A percentile compares a stretch with the other conserved stretches of the same genome.
Evolutionary conservation across 2,113 vertebrate genomes (phyloP).

Genomic region (Dendropsophus ebraccatus): DNA sequence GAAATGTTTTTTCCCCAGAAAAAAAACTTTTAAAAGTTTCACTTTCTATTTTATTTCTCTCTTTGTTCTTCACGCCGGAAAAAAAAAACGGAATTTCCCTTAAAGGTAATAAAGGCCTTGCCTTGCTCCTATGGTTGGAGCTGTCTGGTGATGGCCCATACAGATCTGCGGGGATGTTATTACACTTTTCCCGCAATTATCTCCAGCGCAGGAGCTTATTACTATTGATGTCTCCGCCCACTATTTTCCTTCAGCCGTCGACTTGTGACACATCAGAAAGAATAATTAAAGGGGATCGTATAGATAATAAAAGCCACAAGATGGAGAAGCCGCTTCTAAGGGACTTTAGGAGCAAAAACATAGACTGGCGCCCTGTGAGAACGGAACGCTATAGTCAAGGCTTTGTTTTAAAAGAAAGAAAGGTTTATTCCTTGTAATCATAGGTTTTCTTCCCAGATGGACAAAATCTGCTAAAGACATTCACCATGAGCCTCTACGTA

Average conservation of each 20-base stretch:
- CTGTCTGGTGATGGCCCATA: slow-evolving; percentile 4
- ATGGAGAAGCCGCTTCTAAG: slow-evolving; percentile 16
- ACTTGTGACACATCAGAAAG: slow-evolving; percentile 35
- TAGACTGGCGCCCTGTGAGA: slow-evolving; percentile 23
- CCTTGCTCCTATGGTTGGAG: background rate
- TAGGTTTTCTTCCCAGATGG: slow-evolving; percentile 38
- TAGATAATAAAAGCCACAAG: slow-evolving; percentile 34
- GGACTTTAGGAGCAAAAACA: slow-evolving; percentile 24
- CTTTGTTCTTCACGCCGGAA: background rate
- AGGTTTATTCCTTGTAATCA: slow-evolving; percentile 30
- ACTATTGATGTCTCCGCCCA: slow-evolving; percentile 19
- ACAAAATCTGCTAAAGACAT: slow-evolving; percentile 40
- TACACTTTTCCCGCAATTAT: slow-evolving; percentile 26
- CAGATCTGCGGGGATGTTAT: slow-evolving; percentile 19
- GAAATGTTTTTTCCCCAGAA: no score
- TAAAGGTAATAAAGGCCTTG: background rate
- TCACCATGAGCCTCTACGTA: slow-evolving; percentile 21
- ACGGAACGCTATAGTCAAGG: background rate
- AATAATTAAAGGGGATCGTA: slow-evolving; percentile 31
- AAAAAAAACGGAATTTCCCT: background rate
- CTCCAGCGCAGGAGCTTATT: slow-evolving; percentile 36
- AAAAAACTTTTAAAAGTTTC: background rate
- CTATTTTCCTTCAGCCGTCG: slow-evolving; percentile 35
- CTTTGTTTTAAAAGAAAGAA: slow-evolving; percentile 9
- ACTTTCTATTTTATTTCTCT: background rate